Percentiles rank a stretch among this genome's conserved stretches.
These are phyloP conservation scores for Sceloporus tristichus DNA, from an alignment of 2,113 vertebrate species.

Conservation along the genomic window DNA sequence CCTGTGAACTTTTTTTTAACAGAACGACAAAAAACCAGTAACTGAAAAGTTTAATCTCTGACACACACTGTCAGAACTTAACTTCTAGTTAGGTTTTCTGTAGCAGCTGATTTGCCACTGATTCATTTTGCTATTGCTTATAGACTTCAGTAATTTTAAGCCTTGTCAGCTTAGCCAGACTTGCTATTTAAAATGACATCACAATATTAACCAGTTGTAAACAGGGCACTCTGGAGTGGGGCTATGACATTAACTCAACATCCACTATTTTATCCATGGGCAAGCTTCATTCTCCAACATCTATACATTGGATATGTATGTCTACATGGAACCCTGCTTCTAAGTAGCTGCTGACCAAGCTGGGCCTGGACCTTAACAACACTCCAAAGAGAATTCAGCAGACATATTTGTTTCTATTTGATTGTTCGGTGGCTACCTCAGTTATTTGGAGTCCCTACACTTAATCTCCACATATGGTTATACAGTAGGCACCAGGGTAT, in stretches of 20 bases:
- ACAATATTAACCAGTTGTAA: not conserved
- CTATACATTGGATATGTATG: not conserved
- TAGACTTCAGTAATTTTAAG: not conserved
- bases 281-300: not conserved
- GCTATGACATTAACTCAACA: not conserved
- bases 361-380: too few species aligned
- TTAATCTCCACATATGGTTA: not conserved
- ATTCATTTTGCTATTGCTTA: not conserved
- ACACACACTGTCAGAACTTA: too few species aligned
- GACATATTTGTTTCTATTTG: not conserved
- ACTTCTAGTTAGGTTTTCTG: too few species aligned
- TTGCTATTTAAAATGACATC: not conserved
- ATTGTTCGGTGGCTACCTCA: not conserved
- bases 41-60: too few species aligned
- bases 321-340: not conserved
- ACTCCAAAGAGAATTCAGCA: not conserved
- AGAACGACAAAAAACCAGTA: too few species aligned
- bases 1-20: too few species aligned
- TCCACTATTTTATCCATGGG: not conserved
- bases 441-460: not conserved
- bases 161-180: not conserved
- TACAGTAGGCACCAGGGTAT: not conserved
- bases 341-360: too few species aligned
- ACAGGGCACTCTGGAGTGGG: not conserved
- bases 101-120: not conserved